Evolutionary conservation across 2,113 vertebrate species (phyloP).

Genomic region (Thalassoma bifasciatum): DNA sequence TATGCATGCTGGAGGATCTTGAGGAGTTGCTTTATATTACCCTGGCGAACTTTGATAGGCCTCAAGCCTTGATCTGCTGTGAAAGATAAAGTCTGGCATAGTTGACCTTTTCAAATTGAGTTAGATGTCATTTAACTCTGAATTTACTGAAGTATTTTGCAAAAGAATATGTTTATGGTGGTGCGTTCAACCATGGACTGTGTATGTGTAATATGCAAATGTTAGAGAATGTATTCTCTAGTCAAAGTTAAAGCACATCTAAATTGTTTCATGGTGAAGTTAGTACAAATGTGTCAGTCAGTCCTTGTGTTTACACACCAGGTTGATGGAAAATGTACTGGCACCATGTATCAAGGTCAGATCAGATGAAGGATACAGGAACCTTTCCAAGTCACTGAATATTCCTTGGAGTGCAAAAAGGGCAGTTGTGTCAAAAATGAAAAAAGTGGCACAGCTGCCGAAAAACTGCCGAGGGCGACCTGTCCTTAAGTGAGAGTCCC

Average conservation of each 20-base stretch:
- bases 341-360: neutral
- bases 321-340: neutral
- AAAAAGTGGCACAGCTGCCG: neutral
- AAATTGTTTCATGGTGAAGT: too few species aligned
- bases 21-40: neutral
- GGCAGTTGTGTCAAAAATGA: neutral
- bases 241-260: too few species aligned
- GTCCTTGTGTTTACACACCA: neutral
- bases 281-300: too few species aligned
- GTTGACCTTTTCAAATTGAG: too few species aligned
- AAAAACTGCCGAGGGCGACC: neutral
- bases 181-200: too few species aligned
- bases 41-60: neutral
- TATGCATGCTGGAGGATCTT: neutral
- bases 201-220: too few species aligned
- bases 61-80: neutral
- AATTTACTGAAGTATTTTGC: too few species aligned
- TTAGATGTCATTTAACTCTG: too few species aligned
- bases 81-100: neutral
- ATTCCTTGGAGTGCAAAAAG: neutral
- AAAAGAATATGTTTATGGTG: too few species aligned
- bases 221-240: too few species aligned
- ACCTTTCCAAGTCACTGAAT: neutral
- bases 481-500: neutral
- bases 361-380: neutral